Evolutionary conservation across 1,140 invertebrate genomes (phyloP), one percentile per base, ranked within the genome.

Genomic region (Brevipalpus yothersi): DNA sequence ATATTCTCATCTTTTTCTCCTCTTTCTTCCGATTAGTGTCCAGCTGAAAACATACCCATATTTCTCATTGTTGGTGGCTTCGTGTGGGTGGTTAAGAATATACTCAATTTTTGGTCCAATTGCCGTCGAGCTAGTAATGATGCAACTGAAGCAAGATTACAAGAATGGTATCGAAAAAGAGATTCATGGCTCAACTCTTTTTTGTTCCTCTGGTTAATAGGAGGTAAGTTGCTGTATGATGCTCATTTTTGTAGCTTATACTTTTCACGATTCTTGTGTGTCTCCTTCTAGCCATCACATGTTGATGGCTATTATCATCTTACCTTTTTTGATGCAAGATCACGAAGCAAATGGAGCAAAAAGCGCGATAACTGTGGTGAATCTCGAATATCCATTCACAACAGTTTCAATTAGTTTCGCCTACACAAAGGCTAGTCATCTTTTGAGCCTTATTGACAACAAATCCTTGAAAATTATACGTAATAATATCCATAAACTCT

Each of bases 51-150:
- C 58, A 81, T 87, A 58, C 83, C 84, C 0, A 77, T 86, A 13
- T 88, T 87, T 70, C 81, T 87, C 78, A 76, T 86, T 43, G 82
- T 86, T 11, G 83, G 82, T 1, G 85, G 85, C 0, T 75, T 74
- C 9, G 76, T 84, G 23, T 83, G 83, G 0, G 75, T 78, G 1
- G 70, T 82, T 0, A 79, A 82, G 63, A 80, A 84, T 71, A 72
- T 79, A 12, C 78, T 81, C 39, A 74, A 78, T 66, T 69, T 79
- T n/a, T 61, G 75, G 63, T 72, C 75, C 41, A 67, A 74, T 42
- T 71, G 74, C 62, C 68, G 72, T 53, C 72, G 74, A 54, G 72
- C 73, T 56, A 23, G 9, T 45, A 12, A 15, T 13, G 58, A 58
- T 17, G 13, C 41, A 12, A 72, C 76, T 53, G 68, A 75, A 54